Evolutionary conservation across 2,888 invertebrate genomes (phyloP), one percentile per base, ranked within the genome.

Genomic region (Acleris holmiana): DNA sequence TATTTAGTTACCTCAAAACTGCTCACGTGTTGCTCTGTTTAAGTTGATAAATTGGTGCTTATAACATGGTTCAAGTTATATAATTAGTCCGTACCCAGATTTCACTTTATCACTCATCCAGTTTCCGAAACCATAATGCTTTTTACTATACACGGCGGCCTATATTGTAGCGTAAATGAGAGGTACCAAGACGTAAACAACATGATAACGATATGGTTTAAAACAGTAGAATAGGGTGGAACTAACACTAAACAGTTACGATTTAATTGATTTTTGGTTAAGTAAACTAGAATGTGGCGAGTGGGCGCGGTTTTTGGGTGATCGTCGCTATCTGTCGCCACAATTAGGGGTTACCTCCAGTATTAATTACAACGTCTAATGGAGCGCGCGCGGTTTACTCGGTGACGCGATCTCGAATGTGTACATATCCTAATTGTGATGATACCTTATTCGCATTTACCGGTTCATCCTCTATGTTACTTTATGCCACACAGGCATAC

Each of bases 281-380:
- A 54, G 64, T 64, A 59, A 64, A 64, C 58, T 64, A 53, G 40
- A 64, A 59, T 49, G 64, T 48, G 54, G 64, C 48, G 69, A 75
- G 73, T 76, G 83, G 88, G 87, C 75, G 88, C 79, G 87, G 86
- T 84, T 83, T 86, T 85, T 80, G 78, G 76, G 73, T 78, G 79
- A 85, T 84, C 77, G 79, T 79, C 82, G 84, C 83, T 85, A 83
- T 84, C 82, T 80, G 82, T 84, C 83, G 78, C 82, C 81, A 85
- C 88, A 89, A 89, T 90, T 88, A 88, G 83, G 85, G 85, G 83
- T 82, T 84, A 84, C 86, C 85, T 80, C 80, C 80, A 81, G 86
- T 90, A 90, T 91, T 91, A 86, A 91, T 91, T 91, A 91, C 91
- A 88, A 83, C 85, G 88, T 84, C 88, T 90, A 91, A 91, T 91